Conservation (phyloP, 2,888 invertebrate species). For the Drosophila meridiana region DNA sequence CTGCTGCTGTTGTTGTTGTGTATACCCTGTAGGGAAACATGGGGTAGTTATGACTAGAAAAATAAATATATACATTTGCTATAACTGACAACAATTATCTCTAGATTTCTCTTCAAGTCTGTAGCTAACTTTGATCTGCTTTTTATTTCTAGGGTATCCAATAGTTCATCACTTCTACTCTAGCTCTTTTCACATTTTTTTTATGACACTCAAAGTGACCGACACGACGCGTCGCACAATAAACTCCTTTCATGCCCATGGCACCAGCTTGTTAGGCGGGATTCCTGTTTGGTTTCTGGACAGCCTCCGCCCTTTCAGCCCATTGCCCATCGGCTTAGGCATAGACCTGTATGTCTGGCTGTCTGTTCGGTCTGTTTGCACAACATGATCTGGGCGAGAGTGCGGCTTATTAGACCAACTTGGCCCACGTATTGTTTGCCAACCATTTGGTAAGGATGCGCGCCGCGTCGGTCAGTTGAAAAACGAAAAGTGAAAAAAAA, state of each 20-base stretch:
- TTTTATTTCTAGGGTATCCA: slow-evolving; percentile 3
- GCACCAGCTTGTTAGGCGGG: slow-evolving; percentile 72
- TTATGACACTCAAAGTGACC: slow-evolving; percentile 81
- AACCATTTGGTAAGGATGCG: slow-evolving; percentile 71
- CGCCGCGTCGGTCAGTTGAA: slow-evolving; percentile 66
- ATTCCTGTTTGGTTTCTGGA: slow-evolving; percentile 53
- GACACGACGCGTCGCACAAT: slow-evolving; percentile 73
- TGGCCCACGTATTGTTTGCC: slow-evolving; percentile 66
- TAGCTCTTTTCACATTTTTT: slow-evolving; percentile 36
- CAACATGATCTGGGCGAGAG: slow-evolving; percentile 75
- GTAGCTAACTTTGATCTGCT: background rate
- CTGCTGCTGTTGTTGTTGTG: background rate
- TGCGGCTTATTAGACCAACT: slow-evolving; percentile 80
- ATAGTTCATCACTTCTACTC: background rate
- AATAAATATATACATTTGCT: too few species aligned
- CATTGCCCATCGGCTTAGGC: slow-evolving; percentile 1
- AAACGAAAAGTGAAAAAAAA: slow-evolving; percentile 23
- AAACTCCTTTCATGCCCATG: slow-evolving; percentile 77
- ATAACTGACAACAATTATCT: background rate
- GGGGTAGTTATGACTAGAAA: background rate
- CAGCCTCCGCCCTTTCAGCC: slow-evolving; percentile 11
- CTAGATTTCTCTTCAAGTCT: background rate
- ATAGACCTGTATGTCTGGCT: background rate
- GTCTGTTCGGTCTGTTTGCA: slow-evolving; percentile 63
- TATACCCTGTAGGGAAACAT: slow-evolving; percentile 12